Evolutionary conservation across 2,888 invertebrate species (phyloP), one percentile per base, ranked within the genome.

Genomic region (Mimas tiliae): DNA sequence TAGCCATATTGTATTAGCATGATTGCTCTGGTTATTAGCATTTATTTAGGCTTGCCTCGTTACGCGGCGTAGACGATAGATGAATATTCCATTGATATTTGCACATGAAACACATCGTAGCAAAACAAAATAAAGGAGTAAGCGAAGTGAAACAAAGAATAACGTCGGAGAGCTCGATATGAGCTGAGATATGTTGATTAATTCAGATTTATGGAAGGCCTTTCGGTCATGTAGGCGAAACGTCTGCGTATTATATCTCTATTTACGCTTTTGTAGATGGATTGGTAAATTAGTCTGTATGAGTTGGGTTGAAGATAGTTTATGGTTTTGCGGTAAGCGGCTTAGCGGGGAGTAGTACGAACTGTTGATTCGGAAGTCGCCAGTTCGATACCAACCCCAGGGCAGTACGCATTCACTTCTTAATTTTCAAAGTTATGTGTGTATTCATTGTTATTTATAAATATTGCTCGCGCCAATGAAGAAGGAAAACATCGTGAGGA

Each of bases 21-120:
- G 89, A 89, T 90, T 90, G 87, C 84, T 78, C 73, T 73, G 81
- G 85, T 86, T 88, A 89, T 89, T 88, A 88, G 87, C 89, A 90
- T 89, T 90, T 88, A 86, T 89, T 90, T 87, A 85, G 85, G 84
- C 80, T 80, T 73, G 84, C 80, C 82, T 88, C 85, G 85, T 86
- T 86, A 87, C 84, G 74, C 69, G 73, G 77, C 74, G 74, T 70
- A 75, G 75, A 74, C 72, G 82, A 77, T 73, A 71, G 72, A 82
- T 86, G 88, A 88, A 89, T 89, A 88, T 87, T 87, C 81, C 80
- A 86, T 84, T 82, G 82, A 77, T 76, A 80, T 84, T 82, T 82
- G 76, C 80, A 75, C 78, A 75, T 72, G 71, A 73, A 77, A 78
- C 74, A 75, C 73, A 69, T 68, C 70, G 68, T 65, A 67, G 70